Evolutionary conservation across 2,113 vertebrate species (phyloP).

Genomic region (Chloroceryle aenea): DNA sequence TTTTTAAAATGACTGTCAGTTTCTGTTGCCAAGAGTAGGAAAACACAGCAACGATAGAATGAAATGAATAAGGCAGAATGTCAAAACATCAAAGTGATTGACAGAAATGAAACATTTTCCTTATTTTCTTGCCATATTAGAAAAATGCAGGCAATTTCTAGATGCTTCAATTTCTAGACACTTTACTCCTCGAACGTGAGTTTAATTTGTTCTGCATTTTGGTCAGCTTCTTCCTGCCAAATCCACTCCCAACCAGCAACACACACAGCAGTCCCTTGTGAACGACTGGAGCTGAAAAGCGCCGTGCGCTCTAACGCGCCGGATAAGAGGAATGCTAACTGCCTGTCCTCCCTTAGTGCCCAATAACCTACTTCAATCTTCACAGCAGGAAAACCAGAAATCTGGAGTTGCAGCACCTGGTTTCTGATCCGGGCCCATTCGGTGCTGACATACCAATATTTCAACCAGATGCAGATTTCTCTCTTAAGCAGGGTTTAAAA

Average conservation of each 20-base stretch:
- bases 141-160: background rate
- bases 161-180: background rate
- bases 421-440: background rate
- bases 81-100: conserved; percentile 18
- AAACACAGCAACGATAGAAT: background rate
- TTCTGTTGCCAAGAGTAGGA: conserved; percentile 4
- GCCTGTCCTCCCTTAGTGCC: background rate
- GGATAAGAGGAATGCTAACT: background rate
- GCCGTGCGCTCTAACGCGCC: rapidly evolving
- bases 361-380: background rate
- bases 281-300: background rate
- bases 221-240: conserved; percentile 8
- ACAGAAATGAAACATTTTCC: conserved; percentile 4
- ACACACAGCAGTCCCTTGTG: rapidly evolving
- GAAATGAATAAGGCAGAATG: background rate
- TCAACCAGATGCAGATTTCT: conserved; percentile 10
- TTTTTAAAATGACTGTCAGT: background rate
- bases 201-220: conserved; percentile 19
- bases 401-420: background rate
- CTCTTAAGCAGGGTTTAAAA: background rate
- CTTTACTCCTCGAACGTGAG: background rate
- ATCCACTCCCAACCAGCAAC: background rate
- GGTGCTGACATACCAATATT: background rate
- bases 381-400: background rate
- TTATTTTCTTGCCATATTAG: conserved; percentile 18